Conservation (phyloP, 2,113 vertebrate species). For the Protomyctophum bolini region DNA sequence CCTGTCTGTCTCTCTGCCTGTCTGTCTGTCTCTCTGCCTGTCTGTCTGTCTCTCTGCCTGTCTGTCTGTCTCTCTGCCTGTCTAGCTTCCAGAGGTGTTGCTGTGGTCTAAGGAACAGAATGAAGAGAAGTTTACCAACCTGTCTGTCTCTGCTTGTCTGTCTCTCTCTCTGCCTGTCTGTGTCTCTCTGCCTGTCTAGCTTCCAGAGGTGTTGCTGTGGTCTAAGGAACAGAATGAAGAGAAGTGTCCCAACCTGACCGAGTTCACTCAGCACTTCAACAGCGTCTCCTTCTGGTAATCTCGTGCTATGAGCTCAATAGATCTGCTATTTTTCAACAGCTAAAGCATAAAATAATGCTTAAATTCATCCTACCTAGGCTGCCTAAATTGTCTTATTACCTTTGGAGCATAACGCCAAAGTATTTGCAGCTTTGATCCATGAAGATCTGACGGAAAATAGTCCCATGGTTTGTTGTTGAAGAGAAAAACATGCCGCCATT, state of each 20-base stretch:
- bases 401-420: no score
- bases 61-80: not conserved
- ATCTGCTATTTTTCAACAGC: no score
- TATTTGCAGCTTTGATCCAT: no score
- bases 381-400: no score
- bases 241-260: slow-evolving; percentile 92
- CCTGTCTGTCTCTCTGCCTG: slow-evolving; percentile 51
- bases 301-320: no score
- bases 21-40: not conserved
- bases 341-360: no score
- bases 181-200: slow-evolving; percentile 71
- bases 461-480: no score
- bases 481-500: no score
- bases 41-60: not conserved
- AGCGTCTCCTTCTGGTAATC: slow-evolving; percentile 95
- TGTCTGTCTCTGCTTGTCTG: slow-evolving; percentile 47
- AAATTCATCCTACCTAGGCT: no score
- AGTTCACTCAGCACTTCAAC: slow-evolving; percentile 98
- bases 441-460: no score
- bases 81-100: slow-evolving; percentile 91
- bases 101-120: slow-evolving; percentile 98
- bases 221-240: slow-evolving; percentile 97
- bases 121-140: slow-evolving; percentile 93
- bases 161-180: slow-evolving; percentile 1
- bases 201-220: slow-evolving; percentile 94